Percentiles rank a stretch among this genome's conserved stretches.
These are phyloP conservation scores for Buceros bicornis DNA, from an alignment of 2,797 vertebrate genomes.

Conservation along the genomic window DNA sequence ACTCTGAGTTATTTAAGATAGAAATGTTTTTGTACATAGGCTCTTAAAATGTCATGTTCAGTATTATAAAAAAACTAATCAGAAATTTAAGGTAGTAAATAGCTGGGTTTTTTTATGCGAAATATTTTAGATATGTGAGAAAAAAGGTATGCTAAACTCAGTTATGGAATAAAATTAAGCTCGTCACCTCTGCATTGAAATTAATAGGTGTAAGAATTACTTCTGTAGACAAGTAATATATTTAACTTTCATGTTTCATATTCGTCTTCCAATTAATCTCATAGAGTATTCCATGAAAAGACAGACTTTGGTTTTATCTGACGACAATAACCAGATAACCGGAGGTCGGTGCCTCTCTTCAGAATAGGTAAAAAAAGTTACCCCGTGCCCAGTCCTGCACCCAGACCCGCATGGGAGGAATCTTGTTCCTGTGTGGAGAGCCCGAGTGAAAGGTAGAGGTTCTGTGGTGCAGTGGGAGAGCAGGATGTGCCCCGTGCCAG, in stretches of 20 bases:
- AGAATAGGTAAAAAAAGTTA: neutral
- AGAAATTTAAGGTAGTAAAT: neutral
- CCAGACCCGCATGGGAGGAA: neutral
- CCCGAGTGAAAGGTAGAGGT: neutral
- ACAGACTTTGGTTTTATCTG: neutral
- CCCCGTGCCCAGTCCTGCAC: neutral
- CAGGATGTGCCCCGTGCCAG: neutral
- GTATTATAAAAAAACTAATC: neutral
- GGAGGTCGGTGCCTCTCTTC: neutral
- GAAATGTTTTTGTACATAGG: neutral
- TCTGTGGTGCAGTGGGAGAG: neutral
- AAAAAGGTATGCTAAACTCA: neutral
- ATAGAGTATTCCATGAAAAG: neutral
- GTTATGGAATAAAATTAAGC: neutral
- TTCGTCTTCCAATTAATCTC: neutral
- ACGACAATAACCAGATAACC: neutral
- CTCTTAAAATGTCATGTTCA: neutral
- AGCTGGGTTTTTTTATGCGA: neutral
- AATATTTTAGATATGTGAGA: neutral
- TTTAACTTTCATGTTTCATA: neutral
- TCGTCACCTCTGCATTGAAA: neutral
- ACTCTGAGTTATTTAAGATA: neutral
- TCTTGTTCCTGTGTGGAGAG: neutral
- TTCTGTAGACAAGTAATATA: neutral
- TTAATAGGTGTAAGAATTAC: neutral